Evolutionary conservation across 1,140 invertebrate species (phyloP).

Genomic region (Drosophila pectinifera): DNA sequence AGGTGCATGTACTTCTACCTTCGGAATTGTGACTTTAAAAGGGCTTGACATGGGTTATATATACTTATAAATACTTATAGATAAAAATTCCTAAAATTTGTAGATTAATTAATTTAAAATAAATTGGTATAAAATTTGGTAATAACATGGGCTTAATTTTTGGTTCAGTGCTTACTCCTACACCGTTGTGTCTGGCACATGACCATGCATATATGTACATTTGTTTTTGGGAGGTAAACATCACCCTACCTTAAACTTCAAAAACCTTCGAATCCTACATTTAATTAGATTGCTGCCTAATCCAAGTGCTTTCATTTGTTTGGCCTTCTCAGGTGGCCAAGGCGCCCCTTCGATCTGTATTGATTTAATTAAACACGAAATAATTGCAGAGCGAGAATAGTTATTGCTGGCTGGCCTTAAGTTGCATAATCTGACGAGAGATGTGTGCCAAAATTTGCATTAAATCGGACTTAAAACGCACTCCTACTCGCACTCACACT

Average conservation of each 20-base stretch:
- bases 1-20: too few relatives aligned
- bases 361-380: conserved; percentile 62
- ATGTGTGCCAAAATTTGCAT: conserved; percentile 66
- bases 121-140: too few relatives aligned
- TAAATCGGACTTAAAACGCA: conserved; percentile 64
- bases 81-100: too few relatives aligned
- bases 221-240: conserved; percentile 4
- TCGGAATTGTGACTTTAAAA: too few relatives aligned
- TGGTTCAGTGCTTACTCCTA: neutral
- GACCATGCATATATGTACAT: conserved; percentile 31
- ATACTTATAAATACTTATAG: too few relatives aligned
- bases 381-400: conserved; percentile 37
- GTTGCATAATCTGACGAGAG: conserved; percentile 46
- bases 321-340: conserved; percentile 35
- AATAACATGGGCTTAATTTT: too few relatives aligned
- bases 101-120: too few relatives aligned
- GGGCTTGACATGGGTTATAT: too few relatives aligned
- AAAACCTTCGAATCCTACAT: conserved; percentile 42
- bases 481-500: conserved; percentile 25
- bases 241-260: neutral
- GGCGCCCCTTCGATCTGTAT: conserved; percentile 23
- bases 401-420: conserved; percentile 22
- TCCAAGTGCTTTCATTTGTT: conserved; percentile 42
- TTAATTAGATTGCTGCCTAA: conserved; percentile 50
- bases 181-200: conserved; percentile 6